These are phyloP conservation scores for Nanorana parkeri DNA, from an alignment of 2,113 vertebrate species.

Conservation along the genomic window DNA sequence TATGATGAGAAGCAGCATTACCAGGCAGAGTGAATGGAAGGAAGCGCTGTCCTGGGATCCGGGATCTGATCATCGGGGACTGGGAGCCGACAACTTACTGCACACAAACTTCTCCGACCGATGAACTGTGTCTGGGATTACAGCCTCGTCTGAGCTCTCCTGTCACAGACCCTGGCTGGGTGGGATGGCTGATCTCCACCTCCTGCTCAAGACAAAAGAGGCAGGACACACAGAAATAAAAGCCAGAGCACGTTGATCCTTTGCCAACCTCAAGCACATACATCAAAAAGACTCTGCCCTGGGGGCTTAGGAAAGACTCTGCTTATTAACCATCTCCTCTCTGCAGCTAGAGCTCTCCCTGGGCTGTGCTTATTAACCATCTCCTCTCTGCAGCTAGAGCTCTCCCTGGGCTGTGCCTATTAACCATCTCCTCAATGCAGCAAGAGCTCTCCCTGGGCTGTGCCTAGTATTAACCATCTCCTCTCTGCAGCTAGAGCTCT, in stretches of 20 bases:
- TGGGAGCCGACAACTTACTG: neutral
- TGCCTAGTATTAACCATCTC: constrained; percentile 77
- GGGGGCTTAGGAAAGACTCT: constrained; percentile 62
- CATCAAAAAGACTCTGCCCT: constrained; percentile 67
- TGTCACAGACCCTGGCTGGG: constrained; percentile 71
- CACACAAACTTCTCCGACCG: constrained; percentile 24
- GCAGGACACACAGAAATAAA: constrained; percentile 54
- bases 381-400: neutral
- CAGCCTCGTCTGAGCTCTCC: constrained; percentile 49
- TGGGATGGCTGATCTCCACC: constrained; percentile 85
- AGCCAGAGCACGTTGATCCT: constrained; percentile 69
- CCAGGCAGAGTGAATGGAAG: constrained; percentile 24
- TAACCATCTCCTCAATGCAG: too few relatives aligned
- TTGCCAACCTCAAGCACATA: constrained; percentile 63
- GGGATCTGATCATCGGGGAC: constrained; percentile 1
- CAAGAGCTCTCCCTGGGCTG: too few relatives aligned
- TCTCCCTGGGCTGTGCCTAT: too few relatives aligned
- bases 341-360: neutral
- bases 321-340: constrained; percentile 74
- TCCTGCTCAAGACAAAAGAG: constrained; percentile 67
- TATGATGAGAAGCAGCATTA: neutral
- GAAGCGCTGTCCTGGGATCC: neutral
- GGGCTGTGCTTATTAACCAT: neutral
- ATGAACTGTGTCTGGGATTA: constrained; percentile 10
- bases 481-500: constrained; percentile 46